Conservation (phyloP, 2,113 vertebrate genomes). For the Ptilorrhoa leucosticta region DNA sequence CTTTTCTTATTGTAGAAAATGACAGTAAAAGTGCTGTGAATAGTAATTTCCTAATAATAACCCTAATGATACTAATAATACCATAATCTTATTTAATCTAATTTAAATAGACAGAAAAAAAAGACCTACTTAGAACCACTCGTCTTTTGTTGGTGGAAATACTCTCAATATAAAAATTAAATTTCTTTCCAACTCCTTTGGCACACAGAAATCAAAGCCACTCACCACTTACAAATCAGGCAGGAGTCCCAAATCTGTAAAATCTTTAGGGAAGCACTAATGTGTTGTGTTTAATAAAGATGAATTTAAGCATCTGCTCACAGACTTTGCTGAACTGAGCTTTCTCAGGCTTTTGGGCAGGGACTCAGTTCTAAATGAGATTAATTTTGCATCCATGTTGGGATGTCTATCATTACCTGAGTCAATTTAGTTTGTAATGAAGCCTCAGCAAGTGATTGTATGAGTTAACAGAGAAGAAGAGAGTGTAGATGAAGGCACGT, state of each 20-base stretch:
- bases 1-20: neutral
- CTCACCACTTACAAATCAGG: neutral
- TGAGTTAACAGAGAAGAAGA: neutral
- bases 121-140: constrained; percentile 1
- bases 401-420: neutral
- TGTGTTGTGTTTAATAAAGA: neutral
- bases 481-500: neutral
- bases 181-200: constrained; percentile 24
- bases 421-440: neutral
- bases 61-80: constrained; percentile 50
- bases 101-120: constrained; percentile 41
- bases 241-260: neutral
- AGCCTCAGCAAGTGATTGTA: neutral
- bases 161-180: constrained; percentile 41
- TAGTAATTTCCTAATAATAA: constrained; percentile 47
- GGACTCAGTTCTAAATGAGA: neutral
- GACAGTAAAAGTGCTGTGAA: constrained; percentile 12
- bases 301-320: neutral
- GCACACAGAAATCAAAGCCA: constrained; percentile 15
- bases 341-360: neutral
- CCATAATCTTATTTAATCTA: constrained; percentile 55
- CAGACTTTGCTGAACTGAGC: neutral
- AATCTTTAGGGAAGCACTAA: constrained; percentile 7
- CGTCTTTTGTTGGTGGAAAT: constrained; percentile 12
- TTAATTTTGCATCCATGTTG: neutral